Conservation (phyloP, 2,797 vertebrate species). For the Paguma larvata region DNA sequence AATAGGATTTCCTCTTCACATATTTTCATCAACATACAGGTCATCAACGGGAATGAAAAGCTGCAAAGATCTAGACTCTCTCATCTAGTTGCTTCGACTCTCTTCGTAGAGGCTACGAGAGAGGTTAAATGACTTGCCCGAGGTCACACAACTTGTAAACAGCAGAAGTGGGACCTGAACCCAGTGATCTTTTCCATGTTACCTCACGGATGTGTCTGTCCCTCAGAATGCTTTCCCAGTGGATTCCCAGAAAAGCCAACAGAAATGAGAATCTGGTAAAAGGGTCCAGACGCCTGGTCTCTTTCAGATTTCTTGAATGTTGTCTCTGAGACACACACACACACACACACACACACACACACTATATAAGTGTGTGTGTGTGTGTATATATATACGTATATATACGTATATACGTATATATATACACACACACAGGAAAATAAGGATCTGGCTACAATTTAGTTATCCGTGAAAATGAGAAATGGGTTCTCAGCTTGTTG, state of each 20-base stretch:
- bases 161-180: not conserved
- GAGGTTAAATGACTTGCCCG: constrained; percentile 11
- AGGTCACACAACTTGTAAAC: not conserved
- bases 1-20: constrained; percentile 24
- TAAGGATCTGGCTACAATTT: not conserved
- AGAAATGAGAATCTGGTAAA: constrained; percentile 12
- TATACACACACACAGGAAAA: not conserved
- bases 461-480: constrained; percentile 57
- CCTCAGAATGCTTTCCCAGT: constrained; percentile 23
- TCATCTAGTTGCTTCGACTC: not conserved
- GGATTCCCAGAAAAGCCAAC: not conserved
- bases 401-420: too few species aligned
- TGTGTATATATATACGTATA: too few species aligned
- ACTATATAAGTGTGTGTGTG: too few species aligned
- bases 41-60: constrained; percentile 8
- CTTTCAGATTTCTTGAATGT: not conserved
- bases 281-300: not conserved
- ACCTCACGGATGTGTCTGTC: not conserved
- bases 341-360: not conserved
- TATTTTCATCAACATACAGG: constrained; percentile 43
- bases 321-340: not conserved
- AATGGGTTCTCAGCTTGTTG: not conserved
- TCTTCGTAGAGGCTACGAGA: not conserved
- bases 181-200: not conserved
- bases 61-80: constrained; percentile 1